Evolutionary conservation across 2,888 invertebrate species (phyloP).

Genomic region (Linyphia triangularis): DNA sequence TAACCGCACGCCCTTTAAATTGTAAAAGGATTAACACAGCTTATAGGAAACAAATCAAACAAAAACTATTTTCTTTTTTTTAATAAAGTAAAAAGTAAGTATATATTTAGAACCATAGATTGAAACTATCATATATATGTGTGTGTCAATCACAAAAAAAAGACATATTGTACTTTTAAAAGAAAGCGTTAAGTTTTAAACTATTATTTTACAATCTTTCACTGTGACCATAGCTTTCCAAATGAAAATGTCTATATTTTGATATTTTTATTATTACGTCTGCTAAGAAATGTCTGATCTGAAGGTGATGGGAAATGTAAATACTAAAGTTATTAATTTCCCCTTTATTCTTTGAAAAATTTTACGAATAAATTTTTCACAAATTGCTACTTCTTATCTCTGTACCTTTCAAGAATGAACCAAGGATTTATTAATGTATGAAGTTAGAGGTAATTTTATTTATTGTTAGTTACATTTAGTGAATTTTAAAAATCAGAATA

Average conservation of each 20-base stretch:
- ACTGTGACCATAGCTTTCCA: constrained; percentile 20
- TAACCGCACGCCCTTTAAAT: constrained; percentile 58
- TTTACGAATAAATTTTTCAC: neutral
- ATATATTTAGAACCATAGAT: neutral
- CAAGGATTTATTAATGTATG: neutral
- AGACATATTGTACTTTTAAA: no score
- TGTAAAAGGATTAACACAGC: neutral
- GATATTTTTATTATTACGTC: constrained; percentile 56
- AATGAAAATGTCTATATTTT: constrained; percentile 41
- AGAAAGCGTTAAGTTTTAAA: neutral
- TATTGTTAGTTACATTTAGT: neutral
- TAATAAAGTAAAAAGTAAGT: neutral
- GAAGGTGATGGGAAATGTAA: constrained; percentile 58
- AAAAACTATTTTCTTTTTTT: neutral
- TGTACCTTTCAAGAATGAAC: neutral
- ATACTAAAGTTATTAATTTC: neutral
- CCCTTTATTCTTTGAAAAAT: neutral
- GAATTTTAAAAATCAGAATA: neutral
- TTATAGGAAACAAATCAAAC: neutral
- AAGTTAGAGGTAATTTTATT: constrained; percentile 17
- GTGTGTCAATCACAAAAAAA: no score
- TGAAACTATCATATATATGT: no score
- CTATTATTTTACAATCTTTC: neutral
- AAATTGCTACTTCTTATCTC: neutral
- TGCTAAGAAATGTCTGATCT: constrained; percentile 53